These are phyloP conservation scores for Mionectes macconnelli DNA, from an alignment of 2,113 vertebrate genomes.

Conservation along the genomic window DNA sequence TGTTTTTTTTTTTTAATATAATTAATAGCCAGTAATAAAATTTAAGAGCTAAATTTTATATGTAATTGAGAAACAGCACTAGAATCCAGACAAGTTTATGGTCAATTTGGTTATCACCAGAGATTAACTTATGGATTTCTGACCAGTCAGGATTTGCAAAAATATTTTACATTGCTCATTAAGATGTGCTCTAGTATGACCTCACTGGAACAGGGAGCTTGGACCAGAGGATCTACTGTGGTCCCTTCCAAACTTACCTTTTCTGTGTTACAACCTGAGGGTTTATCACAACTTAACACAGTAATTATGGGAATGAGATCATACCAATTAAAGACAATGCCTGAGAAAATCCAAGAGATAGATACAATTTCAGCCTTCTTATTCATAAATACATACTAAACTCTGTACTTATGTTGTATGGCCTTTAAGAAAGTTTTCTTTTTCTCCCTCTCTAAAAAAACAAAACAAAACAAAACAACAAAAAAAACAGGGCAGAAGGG, in stretches of 20 bases:
- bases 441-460: not conserved
- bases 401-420: not conserved
- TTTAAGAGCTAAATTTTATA: not conserved
- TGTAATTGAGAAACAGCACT: not conserved
- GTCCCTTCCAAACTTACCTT: not conserved
- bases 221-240: not conserved
- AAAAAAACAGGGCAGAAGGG: rapidly evolving
- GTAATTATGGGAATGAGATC: not conserved
- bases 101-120: not conserved
- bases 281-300: not conserved
- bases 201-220: not conserved
- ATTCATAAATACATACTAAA: not conserved
- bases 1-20: too few relatives aligned
- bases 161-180: not conserved
- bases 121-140: not conserved
- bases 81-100: not conserved
- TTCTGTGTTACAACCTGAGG: not conserved
- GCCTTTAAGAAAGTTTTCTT: not conserved
- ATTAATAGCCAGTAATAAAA: not conserved
- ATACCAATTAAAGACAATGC: not conserved
- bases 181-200: not conserved
- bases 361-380: not conserved
- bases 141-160: not conserved
- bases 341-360: not conserved
- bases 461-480: not conserved